A percentile compares a stretch with the other conserved stretches of the same genome.
These are phyloP conservation scores for Acromyrmex echinatior DNA, from an alignment of 1,140 invertebrate genomes.

Conservation along the genomic window DNA sequence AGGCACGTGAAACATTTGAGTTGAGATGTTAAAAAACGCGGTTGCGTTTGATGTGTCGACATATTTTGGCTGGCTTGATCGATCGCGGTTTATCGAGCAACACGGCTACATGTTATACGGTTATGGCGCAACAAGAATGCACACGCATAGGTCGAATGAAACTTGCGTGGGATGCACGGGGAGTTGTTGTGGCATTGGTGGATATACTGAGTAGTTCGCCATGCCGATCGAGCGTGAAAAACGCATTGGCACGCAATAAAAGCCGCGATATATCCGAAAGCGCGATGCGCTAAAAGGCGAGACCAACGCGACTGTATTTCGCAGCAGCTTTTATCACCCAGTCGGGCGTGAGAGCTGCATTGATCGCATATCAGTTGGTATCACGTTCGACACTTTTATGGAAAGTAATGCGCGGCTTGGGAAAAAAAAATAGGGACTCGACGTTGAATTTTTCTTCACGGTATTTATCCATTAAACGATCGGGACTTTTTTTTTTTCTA, in stretches of 20 bases:
- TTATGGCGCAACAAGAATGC: slow-evolving; percentile 46
- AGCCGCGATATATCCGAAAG: slow-evolving; percentile 74
- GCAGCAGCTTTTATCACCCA: slow-evolving; percentile 65
- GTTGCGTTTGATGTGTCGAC: slow-evolving; percentile 45
- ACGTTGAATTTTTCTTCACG: slow-evolving; percentile 35
- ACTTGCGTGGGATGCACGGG: background rate
- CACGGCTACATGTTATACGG: slow-evolving; percentile 61
- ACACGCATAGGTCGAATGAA: slow-evolving; percentile 35
- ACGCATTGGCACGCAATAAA: slow-evolving; percentile 72
- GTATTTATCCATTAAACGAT: slow-evolving; percentile 21
- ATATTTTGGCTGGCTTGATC: slow-evolving; percentile 48
- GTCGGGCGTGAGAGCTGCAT: slow-evolving; percentile 36
- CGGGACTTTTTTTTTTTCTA: background rate
- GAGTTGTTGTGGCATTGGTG: background rate
- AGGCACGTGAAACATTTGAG: background rate
- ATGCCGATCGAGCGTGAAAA: slow-evolving; percentile 72
- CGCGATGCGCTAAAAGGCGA: slow-evolving; percentile 71
- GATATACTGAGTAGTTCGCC: slow-evolving; percentile 58
- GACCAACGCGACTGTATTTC: slow-evolving; percentile 51
- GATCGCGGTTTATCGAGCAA: slow-evolving; percentile 55
- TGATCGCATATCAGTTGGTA: slow-evolving; percentile 63
- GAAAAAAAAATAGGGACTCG: background rate
- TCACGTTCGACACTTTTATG: slow-evolving; percentile 56
- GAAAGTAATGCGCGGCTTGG: slow-evolving; percentile 51
- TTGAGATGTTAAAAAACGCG: slow-evolving; percentile 40